These are phyloP conservation scores for Porites lutea DNA, from an alignment of 64 coral and sea anemone species.

Conservation along the genomic window DNA sequence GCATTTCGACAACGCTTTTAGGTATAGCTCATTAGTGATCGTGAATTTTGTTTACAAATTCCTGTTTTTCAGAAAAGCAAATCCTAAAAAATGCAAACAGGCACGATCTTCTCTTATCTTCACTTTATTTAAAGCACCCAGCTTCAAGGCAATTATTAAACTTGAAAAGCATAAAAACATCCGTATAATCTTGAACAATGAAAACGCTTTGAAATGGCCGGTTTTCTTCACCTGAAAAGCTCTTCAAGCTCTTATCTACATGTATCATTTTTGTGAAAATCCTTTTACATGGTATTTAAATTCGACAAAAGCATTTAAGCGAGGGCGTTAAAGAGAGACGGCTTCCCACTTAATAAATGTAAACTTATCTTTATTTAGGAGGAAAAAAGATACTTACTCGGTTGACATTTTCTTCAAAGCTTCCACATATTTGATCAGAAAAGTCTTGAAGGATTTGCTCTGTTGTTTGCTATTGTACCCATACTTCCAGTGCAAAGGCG, in stretches of 20 bases:
- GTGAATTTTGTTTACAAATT: no score
- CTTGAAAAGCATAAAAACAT: no score
- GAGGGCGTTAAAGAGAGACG: neutral
- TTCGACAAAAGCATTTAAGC: neutral
- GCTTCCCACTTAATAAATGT: neutral
- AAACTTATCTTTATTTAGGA: neutral
- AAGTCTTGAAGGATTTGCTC: conserved; percentile 37
- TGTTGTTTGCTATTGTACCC: neutral
- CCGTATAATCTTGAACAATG: no score
- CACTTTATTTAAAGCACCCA: no score
- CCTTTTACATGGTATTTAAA: neutral
- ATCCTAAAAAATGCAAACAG: no score
- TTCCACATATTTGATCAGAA: conserved; percentile 36
- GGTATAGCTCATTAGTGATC: no score
- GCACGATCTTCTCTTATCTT: no score
- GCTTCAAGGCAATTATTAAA: no score
- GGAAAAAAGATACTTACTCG: conserved; percentile 54
- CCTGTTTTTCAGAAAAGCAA: no score
- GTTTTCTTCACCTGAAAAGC: neutral
- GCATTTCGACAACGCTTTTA: neutral
- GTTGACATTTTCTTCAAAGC: conserved; percentile 52
- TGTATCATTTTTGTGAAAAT: neutral
- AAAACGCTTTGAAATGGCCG: no score
- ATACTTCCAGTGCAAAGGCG: conserved; percentile 57
- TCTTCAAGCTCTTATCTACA: neutral